Evolutionary conservation across 2,797 vertebrate genomes (phyloP).

Genomic region (Pyrrhura leucotis): DNA sequence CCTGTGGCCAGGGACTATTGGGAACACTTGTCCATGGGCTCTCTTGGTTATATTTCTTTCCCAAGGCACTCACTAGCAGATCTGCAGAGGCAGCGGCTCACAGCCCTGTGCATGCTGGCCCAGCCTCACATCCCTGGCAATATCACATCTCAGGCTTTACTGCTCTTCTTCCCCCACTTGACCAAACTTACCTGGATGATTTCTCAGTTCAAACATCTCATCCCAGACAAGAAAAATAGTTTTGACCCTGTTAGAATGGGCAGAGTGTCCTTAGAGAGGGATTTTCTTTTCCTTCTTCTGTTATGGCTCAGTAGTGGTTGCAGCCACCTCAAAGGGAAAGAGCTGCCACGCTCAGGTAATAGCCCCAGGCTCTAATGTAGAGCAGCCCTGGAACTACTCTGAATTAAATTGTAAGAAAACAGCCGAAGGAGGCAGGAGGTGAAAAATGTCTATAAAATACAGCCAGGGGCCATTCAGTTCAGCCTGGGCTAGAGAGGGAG

Average conservation of each 20-base stretch:
- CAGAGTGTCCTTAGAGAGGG: not conserved
- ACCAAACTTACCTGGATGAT: not conserved
- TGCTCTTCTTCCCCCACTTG: not conserved
- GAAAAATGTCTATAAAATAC: not conserved
- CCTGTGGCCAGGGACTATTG: accelerated
- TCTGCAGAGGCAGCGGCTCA: not conserved
- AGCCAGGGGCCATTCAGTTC: not conserved
- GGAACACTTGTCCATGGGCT: accelerated
- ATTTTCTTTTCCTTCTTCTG: not conserved
- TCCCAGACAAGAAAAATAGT: not conserved
- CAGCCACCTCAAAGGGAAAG: not conserved
- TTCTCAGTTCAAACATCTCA: not conserved
- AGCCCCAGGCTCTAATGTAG: not conserved
- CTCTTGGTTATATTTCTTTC: not conserved
- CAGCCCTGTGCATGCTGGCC: not conserved
- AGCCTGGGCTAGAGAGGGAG: not conserved
- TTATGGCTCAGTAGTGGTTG: not conserved
- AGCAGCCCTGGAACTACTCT: not conserved
- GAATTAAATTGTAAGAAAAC: not conserved
- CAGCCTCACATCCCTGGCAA: not conserved
- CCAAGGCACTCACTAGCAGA: accelerated
- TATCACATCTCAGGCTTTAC: not conserved
- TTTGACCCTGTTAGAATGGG: not conserved
- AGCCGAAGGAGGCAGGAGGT: not conserved
- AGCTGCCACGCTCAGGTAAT: accelerated